These are phyloP conservation scores for Pluvialis apricaria DNA, from an alignment of 2,113 vertebrate genomes.

Conservation along the genomic window DNA sequence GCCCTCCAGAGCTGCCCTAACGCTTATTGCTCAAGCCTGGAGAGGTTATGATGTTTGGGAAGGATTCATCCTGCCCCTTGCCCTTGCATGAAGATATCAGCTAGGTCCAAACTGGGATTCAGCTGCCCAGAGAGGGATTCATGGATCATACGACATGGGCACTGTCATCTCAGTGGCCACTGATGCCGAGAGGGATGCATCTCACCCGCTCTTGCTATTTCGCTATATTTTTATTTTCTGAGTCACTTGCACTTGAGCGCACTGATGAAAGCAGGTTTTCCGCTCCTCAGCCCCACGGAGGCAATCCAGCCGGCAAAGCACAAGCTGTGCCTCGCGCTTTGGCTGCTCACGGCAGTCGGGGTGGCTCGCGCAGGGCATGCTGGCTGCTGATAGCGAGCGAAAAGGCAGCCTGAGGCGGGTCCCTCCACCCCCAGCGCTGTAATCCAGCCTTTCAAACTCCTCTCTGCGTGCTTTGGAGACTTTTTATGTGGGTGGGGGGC, in stretches of 20 bases:
- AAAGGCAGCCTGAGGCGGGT: neutral
- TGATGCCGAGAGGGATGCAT: rapidly evolving
- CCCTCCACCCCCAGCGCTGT: neutral
- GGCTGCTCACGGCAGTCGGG: rapidly evolving
- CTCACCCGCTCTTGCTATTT: neutral
- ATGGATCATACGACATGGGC: rapidly evolving
- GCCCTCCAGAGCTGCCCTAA: neutral
- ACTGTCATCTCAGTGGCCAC: neutral
- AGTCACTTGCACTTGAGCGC: neutral
- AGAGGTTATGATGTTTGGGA: neutral
- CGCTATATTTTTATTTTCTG: neutral
- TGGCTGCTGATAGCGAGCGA: neutral
- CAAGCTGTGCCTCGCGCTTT: rapidly evolving
- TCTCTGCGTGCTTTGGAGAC: neutral
- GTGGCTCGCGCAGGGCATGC: neutral
- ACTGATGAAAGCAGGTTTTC: neutral
- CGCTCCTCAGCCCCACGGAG: neutral
- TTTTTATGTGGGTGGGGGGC: neutral
- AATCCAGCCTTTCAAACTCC: conserved; percentile 23
- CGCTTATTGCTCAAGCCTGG: neutral
- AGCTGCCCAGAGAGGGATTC: neutral
- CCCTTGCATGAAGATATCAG: neutral
- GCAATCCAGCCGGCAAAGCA: neutral
- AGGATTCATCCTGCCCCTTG: neutral
- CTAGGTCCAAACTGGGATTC: rapidly evolving